Percentiles rank a stretch among this genome's conserved stretches.
Evolutionary conservation across 1,140 invertebrate genomes (phyloP).

Genomic region (Linepithema humile): DNA sequence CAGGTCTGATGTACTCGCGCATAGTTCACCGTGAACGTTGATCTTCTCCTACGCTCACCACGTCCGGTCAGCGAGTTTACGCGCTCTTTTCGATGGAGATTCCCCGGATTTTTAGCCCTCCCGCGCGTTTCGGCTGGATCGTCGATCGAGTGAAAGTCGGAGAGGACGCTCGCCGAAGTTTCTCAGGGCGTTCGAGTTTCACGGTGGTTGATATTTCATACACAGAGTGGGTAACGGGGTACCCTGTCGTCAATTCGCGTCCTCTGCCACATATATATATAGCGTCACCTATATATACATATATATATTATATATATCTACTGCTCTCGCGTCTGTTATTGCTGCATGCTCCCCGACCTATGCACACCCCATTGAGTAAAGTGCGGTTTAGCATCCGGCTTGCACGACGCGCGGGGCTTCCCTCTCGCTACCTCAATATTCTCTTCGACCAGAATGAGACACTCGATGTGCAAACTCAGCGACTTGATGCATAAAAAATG

Average conservation of each 20-base stretch:
- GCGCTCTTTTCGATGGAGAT: slow-evolving; percentile 58
- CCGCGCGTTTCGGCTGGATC: slow-evolving; percentile 27
- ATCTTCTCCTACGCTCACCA: not conserved
- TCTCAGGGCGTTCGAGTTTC: slow-evolving; percentile 84
- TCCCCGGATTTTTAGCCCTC: slow-evolving; percentile 59
- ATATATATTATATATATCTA: no score
- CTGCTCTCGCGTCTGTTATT: slow-evolving; percentile 77
- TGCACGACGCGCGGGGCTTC: slow-evolving; percentile 50
- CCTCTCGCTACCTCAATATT: slow-evolving; percentile 25
- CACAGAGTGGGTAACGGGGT: slow-evolving; percentile 80
- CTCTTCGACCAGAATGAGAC: not conserved
- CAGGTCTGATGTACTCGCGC: slow-evolving; percentile 63
- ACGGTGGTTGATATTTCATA: slow-evolving; percentile 85
- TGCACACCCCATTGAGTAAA: slow-evolving; percentile 76
- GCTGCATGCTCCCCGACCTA: slow-evolving; percentile 58
- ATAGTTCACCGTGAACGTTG: slow-evolving; percentile 61
- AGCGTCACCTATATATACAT: slow-evolving; percentile 81
- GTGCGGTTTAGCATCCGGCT: slow-evolving; percentile 83
- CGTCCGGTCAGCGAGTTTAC: slow-evolving; percentile 44
- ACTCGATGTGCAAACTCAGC: slow-evolving; percentile 14
- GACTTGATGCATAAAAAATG: not conserved
- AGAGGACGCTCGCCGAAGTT: slow-evolving; percentile 75
- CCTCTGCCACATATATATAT: slow-evolving; percentile 59
- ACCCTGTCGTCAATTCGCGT: slow-evolving; percentile 73
- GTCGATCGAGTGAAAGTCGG: slow-evolving; percentile 51